These are phyloP conservation scores for Lordiphosa fenestrarum DNA, from an alignment of 2,888 invertebrate genomes.

Conservation along the genomic window DNA sequence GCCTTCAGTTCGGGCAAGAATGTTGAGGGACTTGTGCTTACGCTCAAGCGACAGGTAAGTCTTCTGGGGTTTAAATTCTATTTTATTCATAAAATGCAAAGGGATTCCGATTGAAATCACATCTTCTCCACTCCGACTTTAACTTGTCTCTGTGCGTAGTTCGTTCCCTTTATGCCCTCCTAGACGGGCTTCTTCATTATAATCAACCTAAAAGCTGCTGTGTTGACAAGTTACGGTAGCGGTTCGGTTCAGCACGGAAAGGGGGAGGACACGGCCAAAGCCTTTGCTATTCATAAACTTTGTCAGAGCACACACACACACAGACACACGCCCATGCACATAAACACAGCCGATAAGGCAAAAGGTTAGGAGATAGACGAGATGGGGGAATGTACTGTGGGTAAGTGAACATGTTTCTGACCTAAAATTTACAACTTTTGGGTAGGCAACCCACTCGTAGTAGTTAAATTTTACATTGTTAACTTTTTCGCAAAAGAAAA, in stretches of 20 bases:
- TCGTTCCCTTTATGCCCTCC: neutral
- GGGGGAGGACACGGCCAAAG: conserved; percentile 24
- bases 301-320: conserved; percentile 39
- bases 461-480: no score
- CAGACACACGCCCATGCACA: conserved; percentile 6
- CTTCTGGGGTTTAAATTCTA: conserved; percentile 2
- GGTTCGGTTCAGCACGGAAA: conserved; percentile 6
- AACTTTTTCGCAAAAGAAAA: no score
- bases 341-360: conserved; percentile 57
- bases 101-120: conserved; percentile 10
- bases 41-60: conserved; percentile 89
- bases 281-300: conserved; percentile 60
- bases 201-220: conserved; percentile 45
- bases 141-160: conserved; percentile 1
- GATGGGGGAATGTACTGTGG: conserved; percentile 9
- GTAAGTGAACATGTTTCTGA: neutral
- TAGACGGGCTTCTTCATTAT: conserved; percentile 35
- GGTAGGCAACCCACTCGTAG: no score
- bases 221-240: conserved; percentile 34
- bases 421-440: neutral
- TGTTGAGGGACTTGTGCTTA: conserved; percentile 89
- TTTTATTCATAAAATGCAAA: neutral
- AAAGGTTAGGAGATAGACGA: conserved; percentile 59
- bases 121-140: conserved; percentile 1
- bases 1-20: conserved; percentile 90